Conservation (phyloP, 2,113 vertebrate species). For the Periophthalmus modestus region DNA sequence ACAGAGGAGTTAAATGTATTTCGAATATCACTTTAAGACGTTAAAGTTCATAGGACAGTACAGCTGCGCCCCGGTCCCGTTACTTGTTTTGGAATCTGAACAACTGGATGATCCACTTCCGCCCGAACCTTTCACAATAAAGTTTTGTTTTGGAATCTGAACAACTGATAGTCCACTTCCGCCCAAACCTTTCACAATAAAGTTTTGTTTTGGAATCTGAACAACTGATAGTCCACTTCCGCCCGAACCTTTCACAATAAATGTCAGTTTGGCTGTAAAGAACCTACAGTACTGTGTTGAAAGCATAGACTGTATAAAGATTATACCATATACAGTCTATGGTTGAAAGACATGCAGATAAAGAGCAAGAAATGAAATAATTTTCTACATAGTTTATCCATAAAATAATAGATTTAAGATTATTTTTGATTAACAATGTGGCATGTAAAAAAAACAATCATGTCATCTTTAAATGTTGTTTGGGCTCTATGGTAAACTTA, state of each 20-base stretch:
- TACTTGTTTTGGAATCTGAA: slow-evolving; percentile 39
- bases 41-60: neutral
- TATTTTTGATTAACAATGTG: too few relatives aligned
- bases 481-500: too few relatives aligned
- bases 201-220: slow-evolving; percentile 3
- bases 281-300: too few relatives aligned
- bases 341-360: too few relatives aligned
- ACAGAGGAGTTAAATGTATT: neutral
- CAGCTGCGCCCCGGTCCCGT: slow-evolving; percentile 46
- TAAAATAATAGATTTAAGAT: too few relatives aligned
- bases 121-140: slow-evolving; percentile 40
- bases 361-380: too few relatives aligned
- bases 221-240: slow-evolving; percentile 16
- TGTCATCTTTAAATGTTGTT: too few relatives aligned
- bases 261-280: neutral
- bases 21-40: neutral
- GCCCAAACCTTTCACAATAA: slow-evolving; percentile 40
- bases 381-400: too few relatives aligned
- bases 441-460: too few relatives aligned
- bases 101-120: neutral
- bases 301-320: too few relatives aligned
- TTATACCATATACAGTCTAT: too few relatives aligned
- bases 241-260: slow-evolving; percentile 40
- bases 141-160: slow-evolving; percentile 25
- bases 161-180: slow-evolving; percentile 16